These are phyloP conservation scores for Drosophila watanabei DNA, from an alignment of 1,140 invertebrate species.

Conservation along the genomic window DNA sequence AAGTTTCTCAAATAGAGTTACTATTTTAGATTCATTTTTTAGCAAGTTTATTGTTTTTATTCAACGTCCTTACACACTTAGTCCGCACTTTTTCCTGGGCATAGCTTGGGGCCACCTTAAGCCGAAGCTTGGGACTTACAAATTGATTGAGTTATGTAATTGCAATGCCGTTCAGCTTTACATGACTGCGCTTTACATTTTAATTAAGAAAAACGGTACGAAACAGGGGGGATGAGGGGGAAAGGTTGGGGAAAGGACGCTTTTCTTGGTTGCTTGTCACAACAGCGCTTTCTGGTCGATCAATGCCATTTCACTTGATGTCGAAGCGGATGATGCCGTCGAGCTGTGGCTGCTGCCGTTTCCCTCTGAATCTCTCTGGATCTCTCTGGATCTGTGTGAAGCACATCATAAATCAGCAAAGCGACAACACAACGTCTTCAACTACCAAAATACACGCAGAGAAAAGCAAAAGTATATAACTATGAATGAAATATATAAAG, in stretches of 20 bases:
- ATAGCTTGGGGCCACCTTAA: conserved; percentile 1
- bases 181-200: conserved; percentile 78
- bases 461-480: not conserved
- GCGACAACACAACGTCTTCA: conserved; percentile 42
- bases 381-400: conserved; percentile 51
- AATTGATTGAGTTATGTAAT: conserved; percentile 85
- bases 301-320: conserved; percentile 79
- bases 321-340: conserved; percentile 49
- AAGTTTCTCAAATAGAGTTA: too few relatives aligned
- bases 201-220: conserved; percentile 68
- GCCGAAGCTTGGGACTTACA: conserved; percentile 54
- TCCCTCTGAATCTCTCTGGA: conserved; percentile 8
- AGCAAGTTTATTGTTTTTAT: too few relatives aligned
- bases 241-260: not conserved
- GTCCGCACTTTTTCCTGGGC: conserved; percentile 13
- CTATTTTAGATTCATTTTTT: too few relatives aligned
- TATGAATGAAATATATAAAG: not conserved
- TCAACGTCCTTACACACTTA: not conserved
- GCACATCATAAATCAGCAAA: conserved; percentile 79
- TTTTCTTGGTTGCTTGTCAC: conserved; percentile 56
- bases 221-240: not conserved
- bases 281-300: conserved; percentile 72
- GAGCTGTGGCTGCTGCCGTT: conserved; percentile 28
- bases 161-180: conserved; percentile 59
- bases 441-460: conserved; percentile 22